These are phyloP conservation scores for Tipula vernalis DNA, from an alignment of 2,888 invertebrate species.

Conservation along the genomic window DNA sequence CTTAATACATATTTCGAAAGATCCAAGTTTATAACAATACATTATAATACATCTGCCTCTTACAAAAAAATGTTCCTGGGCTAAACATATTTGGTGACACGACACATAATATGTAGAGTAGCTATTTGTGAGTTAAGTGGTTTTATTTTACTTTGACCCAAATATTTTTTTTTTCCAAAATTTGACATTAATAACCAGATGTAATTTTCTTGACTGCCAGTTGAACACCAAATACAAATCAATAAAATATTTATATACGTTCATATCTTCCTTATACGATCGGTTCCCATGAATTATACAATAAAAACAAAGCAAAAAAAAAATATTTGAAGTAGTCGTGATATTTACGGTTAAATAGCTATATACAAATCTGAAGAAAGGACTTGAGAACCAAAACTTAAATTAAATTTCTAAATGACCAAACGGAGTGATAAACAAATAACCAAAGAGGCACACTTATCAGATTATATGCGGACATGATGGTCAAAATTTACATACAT, in stretches of 20 bases:
- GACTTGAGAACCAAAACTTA: not conserved
- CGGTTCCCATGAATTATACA: not conserved
- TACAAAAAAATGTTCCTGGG: not conserved
- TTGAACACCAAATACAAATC: not conserved
- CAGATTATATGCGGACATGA: not conserved
- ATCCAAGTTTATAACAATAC: not conserved
- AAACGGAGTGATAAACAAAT: not conserved
- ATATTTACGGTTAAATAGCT: not conserved
- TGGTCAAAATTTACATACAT: not conserved
- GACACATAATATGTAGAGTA: not conserved
- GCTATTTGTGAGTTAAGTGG: not conserved
- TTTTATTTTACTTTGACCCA: not conserved
- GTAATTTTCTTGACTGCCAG: not conserved
- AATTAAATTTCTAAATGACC: not conserved
- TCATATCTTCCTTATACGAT: not conserved
- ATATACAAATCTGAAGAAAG: not conserved
- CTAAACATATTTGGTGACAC: not conserved
- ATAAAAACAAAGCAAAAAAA: not conserved
- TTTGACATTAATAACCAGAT: not conserved
- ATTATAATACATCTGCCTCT: not conserved
- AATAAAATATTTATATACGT: no score
- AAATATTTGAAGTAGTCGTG: not conserved
- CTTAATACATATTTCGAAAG: not conserved
- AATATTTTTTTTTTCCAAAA: not conserved
- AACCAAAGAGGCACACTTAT: not conserved